Percentiles rank a stretch among this genome's conserved stretches.
These are phyloP conservation scores for Bufo gargarizans DNA, from an alignment of 2,113 vertebrate genomes.

Conservation along the genomic window DNA sequence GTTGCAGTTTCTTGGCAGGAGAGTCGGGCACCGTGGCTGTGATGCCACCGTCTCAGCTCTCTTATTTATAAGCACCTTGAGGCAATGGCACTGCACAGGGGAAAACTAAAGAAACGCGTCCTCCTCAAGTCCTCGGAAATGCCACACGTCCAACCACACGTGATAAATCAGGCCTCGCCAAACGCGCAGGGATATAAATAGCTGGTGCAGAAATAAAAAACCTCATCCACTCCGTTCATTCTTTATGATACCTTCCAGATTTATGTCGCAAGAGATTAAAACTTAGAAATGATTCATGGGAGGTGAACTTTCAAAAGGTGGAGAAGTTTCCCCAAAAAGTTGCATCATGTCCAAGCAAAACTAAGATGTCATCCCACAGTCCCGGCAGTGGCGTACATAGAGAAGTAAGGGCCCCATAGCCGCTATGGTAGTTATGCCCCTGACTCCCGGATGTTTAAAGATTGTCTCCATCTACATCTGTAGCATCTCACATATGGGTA, in stretches of 20 bases:
- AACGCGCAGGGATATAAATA: background rate
- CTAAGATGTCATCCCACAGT: too few species aligned
- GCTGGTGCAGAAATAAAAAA: background rate
- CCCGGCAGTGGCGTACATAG: too few species aligned
- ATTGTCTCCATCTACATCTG: too few species aligned
- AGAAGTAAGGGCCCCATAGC: too few species aligned
- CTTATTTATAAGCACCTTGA: slow-evolving; percentile 52
- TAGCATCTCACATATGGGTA: too few species aligned
- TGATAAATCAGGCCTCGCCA: slow-evolving; percentile 28
- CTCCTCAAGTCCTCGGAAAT: background rate
- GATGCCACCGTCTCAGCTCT: slow-evolving; percentile 10
- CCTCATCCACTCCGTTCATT: background rate
- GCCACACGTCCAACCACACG: background rate
- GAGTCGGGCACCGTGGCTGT: background rate
- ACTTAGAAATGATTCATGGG: background rate
- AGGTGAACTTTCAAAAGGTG: background rate
- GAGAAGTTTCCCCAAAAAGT: background rate
- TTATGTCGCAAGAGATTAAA: slow-evolving; percentile 11
- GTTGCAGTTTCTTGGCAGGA: slow-evolving; percentile 19
- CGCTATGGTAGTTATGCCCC: too few species aligned
- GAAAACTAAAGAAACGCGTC: background rate
- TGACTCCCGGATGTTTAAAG: too few species aligned
- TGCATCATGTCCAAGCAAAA: background rate
- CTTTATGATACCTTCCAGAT: background rate
- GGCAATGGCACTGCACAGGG: background rate